Conservation (phyloP, 1,140 invertebrate genomes). For the Grapholita molesta region DNA sequence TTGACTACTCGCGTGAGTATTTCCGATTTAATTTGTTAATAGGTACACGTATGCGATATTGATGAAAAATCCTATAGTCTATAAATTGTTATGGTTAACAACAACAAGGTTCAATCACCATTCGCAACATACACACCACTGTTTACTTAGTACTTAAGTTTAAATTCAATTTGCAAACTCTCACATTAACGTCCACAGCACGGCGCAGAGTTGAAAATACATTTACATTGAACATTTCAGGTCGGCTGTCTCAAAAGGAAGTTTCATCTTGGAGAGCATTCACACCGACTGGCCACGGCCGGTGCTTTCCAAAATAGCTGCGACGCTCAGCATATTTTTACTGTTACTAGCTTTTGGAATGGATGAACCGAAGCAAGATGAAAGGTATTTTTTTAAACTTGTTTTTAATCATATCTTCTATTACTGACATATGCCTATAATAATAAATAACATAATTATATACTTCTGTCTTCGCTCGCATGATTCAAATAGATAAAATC, state of each 20-base stretch:
- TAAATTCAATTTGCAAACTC: neutral
- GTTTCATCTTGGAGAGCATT: conserved; percentile 6
- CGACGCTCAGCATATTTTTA: neutral
- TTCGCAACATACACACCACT: neutral
- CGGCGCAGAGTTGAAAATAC: neutral
- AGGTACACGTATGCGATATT: too few relatives aligned
- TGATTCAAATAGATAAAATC: too few relatives aligned
- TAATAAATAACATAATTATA: too few relatives aligned
- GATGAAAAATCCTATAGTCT: too few relatives aligned
- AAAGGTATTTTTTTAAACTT: neutral
- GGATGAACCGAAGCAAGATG: neutral
- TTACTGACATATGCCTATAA: too few relatives aligned
- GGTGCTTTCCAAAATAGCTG: neutral
- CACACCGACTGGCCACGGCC: neutral
- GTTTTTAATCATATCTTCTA: too few relatives aligned
- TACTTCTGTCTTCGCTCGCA: too few relatives aligned
- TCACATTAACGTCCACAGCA: neutral
- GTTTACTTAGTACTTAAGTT: neutral
- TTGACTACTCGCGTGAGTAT: too few relatives aligned
- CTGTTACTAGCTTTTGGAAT: neutral
- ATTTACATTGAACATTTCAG: conserved; percentile 9
- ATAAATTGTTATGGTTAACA: too few relatives aligned
- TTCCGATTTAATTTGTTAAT: too few relatives aligned
- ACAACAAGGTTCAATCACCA: too few relatives aligned
- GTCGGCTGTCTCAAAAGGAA: conserved; percentile 10